These are phyloP conservation scores for Egretta garzetta DNA, from an alignment of 2,113 vertebrate species.

Conservation along the genomic window DNA sequence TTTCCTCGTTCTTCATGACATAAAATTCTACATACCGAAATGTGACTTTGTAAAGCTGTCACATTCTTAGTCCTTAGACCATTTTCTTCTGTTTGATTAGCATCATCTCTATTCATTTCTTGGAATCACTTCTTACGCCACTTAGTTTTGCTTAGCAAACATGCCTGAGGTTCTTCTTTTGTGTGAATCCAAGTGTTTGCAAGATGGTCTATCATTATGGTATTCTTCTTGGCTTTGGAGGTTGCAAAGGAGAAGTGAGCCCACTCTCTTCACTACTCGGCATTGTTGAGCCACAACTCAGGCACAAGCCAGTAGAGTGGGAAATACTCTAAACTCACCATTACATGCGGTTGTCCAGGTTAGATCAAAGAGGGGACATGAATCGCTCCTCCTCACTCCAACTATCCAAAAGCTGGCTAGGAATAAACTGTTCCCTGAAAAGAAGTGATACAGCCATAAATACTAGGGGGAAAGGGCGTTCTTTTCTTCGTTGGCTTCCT, in stretches of 20 bases:
- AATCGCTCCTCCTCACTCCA: background rate
- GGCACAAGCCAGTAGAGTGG: background rate
- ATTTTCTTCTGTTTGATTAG: background rate
- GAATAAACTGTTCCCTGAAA: background rate
- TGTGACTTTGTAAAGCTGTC: background rate
- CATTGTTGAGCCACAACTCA: background rate
- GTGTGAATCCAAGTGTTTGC: background rate
- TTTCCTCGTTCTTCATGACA: background rate
- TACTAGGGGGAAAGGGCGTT: background rate
- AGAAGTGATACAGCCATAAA: background rate
- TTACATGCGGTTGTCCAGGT: background rate
- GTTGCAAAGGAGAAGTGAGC: background rate
- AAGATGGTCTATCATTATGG: background rate
- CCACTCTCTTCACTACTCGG: rapidly evolving
- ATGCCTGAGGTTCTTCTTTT: background rate
- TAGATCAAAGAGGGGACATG: background rate
- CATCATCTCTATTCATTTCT: background rate
- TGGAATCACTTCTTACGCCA: background rate
- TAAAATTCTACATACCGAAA: background rate
- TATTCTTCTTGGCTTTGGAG: background rate
- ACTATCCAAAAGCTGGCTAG: background rate
- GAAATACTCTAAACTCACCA: background rate
- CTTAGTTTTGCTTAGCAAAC: background rate
- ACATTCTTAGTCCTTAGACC: background rate
- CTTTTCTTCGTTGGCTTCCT: background rate